phyloP scores from a whole-genome alignment of 2,888 invertebrate genomes.

The Caenorhabditis wallacei region DNA sequence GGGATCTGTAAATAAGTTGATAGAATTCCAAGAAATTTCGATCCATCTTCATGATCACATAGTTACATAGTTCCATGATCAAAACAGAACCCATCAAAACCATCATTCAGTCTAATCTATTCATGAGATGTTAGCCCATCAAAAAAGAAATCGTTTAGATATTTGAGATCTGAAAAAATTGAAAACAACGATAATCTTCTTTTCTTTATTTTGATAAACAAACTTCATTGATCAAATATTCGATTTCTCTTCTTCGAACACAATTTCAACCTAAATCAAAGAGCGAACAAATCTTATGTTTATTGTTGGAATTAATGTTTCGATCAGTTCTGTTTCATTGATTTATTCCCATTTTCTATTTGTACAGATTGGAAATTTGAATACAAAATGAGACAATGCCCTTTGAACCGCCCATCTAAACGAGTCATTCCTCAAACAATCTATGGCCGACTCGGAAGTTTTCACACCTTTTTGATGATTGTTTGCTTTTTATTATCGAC shows the following conservation, averaged over 20 bases:
- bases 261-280: not conserved
- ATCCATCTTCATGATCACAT: no score
- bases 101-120: no score
- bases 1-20: no score
- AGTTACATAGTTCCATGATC: no score
- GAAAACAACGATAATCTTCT: not conserved
- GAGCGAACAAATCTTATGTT: slow-evolving; percentile 19
- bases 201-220: slow-evolving; percentile 10
- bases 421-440: slow-evolving; percentile 56
- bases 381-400: slow-evolving; percentile 47
- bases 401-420: slow-evolving; percentile 21
- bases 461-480: slow-evolving; percentile 48
- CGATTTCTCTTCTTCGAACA: slow-evolving; percentile 1
- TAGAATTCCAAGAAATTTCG: no score
- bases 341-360: slow-evolving; percentile 14
- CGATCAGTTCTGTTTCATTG: slow-evolving; percentile 11
- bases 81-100: no score
- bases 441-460: slow-evolving; percentile 36
- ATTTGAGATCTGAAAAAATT: no score
- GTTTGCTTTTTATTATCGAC: slow-evolving; percentile 50
- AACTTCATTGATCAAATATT: slow-evolving; percentile 1
- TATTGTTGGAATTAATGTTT: slow-evolving; percentile 16
- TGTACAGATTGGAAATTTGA: slow-evolving; percentile 39
- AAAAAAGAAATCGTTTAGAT: no score
- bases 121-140: no score